phyloP scores from a whole-genome alignment of 2,113 vertebrate species.

The Podarcis cretensis region DNA sequence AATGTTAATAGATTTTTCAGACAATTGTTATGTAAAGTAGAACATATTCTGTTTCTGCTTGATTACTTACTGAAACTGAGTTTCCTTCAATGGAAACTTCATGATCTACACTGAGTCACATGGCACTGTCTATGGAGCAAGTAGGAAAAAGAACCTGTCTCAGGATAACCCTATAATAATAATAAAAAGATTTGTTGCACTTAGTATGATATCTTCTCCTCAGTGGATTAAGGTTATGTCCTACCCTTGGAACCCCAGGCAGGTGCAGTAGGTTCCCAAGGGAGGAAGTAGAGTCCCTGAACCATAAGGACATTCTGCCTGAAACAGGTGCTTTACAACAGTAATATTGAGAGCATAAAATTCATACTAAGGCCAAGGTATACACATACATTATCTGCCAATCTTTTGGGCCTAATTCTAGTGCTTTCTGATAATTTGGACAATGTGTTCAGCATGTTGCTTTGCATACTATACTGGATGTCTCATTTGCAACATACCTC shows the following conservation, averaged over 20 bases:
- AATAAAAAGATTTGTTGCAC: too few relatives aligned
- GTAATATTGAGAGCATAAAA: background rate
- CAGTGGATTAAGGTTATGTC: background rate
- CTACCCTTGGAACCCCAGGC: background rate
- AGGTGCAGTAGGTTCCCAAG: background rate
- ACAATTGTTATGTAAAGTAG: too few relatives aligned
- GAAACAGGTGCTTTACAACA: background rate
- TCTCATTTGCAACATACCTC: background rate
- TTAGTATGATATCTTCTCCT: too few relatives aligned
- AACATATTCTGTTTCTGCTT: too few relatives aligned
- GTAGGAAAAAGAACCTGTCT: too few relatives aligned
- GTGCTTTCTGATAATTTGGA: background rate
- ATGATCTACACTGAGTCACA: too few relatives aligned
- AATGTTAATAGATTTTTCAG: too few relatives aligned
- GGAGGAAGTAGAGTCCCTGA: background rate
- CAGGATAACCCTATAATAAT: too few relatives aligned
- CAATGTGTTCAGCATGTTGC: background rate
- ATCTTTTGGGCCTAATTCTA: too few relatives aligned
- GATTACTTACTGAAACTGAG: too few relatives aligned
- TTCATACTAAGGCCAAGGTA: background rate
- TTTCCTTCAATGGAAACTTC: too few relatives aligned
- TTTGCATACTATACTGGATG: background rate
- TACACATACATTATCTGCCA: background rate
- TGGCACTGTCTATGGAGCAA: too few relatives aligned
- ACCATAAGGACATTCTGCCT: background rate